A percentile compares a stretch with the other conserved stretches of the same genome.
These are phyloP conservation scores for Scleropages formosus DNA, from an alignment of 2,797 vertebrate species.

Conservation along the genomic window DNA sequence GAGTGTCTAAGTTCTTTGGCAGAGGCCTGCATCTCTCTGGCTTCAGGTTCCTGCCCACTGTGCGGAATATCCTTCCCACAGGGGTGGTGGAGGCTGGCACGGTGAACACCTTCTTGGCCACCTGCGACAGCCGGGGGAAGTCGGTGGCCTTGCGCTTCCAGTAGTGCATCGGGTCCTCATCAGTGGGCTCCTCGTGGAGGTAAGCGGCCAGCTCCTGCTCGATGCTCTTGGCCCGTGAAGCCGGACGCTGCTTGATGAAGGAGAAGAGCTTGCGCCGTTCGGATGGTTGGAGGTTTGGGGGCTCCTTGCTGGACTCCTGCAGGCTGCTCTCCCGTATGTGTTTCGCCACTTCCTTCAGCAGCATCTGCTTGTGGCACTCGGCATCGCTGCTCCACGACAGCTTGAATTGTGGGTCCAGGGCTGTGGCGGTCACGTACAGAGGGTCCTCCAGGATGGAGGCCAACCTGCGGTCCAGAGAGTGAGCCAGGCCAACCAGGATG, in stretches of 20 bases:
- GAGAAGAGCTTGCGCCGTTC: conserved; percentile 76
- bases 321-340: conserved; percentile 56
- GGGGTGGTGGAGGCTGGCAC: conserved; percentile 69
- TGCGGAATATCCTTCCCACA: conserved; percentile 68
- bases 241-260: conserved; percentile 77
- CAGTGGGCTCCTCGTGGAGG: conserved; percentile 74
- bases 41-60: conserved; percentile 55
- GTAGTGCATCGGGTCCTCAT: conserved; percentile 76
- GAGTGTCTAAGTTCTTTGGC: conserved; percentile 75
- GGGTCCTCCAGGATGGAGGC: conserved; percentile 70
- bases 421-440: conserved; percentile 72
- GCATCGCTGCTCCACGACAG: conserved; percentile 77
- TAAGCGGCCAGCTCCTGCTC: conserved; percentile 73
- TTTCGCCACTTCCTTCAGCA: conserved; percentile 71
- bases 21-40: conserved; percentile 58
- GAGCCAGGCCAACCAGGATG: conserved; percentile 62
- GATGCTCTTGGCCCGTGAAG: conserved; percentile 71
- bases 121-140: conserved; percentile 72
- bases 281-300: conserved; percentile 63
- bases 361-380: conserved; percentile 74
- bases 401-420: conserved; percentile 77
- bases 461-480: conserved; percentile 64
- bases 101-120: conserved; percentile 74
- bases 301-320: conserved; percentile 55
- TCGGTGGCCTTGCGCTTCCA: conserved; percentile 76